These are phyloP conservation scores for Drosophila austrosaltans DNA, from an alignment of 2,888 invertebrate genomes.

Conservation along the genomic window DNA sequence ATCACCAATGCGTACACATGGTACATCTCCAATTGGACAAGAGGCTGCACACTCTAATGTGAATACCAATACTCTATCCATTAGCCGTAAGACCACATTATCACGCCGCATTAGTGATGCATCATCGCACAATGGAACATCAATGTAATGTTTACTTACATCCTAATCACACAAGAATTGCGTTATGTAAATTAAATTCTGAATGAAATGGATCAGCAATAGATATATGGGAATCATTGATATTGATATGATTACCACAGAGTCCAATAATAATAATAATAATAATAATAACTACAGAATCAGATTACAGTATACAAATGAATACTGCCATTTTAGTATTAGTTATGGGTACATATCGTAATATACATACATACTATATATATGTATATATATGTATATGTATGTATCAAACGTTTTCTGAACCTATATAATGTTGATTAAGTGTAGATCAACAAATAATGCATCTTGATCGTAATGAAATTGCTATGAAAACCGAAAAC, in stretches of 20 bases:
- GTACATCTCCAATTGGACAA: slow-evolving; percentile 92
- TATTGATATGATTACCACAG: not conserved
- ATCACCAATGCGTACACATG: slow-evolving; percentile 86
- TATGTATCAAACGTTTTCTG: slow-evolving; percentile 8
- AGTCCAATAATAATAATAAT: slow-evolving; percentile 6
- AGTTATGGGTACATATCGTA: slow-evolving; percentile 16
- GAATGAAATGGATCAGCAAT: not conserved
- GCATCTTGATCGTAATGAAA: not conserved
- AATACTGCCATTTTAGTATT: slow-evolving; percentile 6
- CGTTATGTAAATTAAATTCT: slow-evolving; percentile 38
- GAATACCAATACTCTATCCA: slow-evolving; percentile 79
- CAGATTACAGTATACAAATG: not conserved
- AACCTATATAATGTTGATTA: slow-evolving; percentile 16
- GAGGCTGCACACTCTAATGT: slow-evolving; percentile 31
- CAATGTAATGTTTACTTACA: slow-evolving; percentile 73
- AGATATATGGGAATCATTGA: not conserved
- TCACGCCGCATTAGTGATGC: slow-evolving; percentile 83
- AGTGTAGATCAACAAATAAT: slow-evolving; percentile 12
- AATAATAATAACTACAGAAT: slow-evolving; percentile 8
- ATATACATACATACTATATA: too few species aligned
- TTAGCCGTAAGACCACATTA: slow-evolving; percentile 83
- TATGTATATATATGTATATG: too few species aligned
- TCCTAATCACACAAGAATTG: slow-evolving; percentile 7
- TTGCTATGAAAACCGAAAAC: not conserved
- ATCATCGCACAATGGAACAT: slow-evolving; percentile 79